phyloP scores from a whole-genome alignment of 2,113 vertebrate species.

The Carettochelys insculpta region DNA sequence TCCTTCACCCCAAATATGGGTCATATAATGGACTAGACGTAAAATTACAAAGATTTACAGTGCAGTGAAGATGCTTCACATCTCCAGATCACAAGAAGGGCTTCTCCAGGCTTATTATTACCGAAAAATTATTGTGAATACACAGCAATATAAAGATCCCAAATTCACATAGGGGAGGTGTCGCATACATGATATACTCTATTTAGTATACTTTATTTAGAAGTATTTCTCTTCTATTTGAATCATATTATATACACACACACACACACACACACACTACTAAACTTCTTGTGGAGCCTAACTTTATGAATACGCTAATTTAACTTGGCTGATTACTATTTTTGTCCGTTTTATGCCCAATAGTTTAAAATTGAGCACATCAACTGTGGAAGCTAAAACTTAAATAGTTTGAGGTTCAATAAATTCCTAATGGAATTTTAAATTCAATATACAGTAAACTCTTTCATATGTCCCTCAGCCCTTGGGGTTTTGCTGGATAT shows the following conservation, averaged over 20 bases:
- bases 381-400: constrained; percentile 64
- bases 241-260: constrained; percentile 48
- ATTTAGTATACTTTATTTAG: constrained; percentile 37
- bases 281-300: constrained; percentile 52
- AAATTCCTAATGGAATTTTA: constrained; percentile 68
- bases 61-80: neutral
- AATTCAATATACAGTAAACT: constrained; percentile 68
- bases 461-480: no score
- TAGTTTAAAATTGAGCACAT: constrained; percentile 67
- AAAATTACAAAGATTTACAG: neutral
- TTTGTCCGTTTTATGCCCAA: constrained; percentile 64
- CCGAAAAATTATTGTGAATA: neutral
- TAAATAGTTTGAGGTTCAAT: constrained; percentile 70
- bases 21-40: neutral
- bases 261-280: constrained; percentile 24
- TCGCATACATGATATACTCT: neutral
- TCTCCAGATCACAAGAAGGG: neutral
- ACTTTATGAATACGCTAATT: constrained; percentile 72
- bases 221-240: constrained; percentile 54
- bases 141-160: neutral
- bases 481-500: no score
- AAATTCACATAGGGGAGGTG: neutral
- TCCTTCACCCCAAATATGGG: neutral
- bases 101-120: neutral
- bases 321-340: constrained; percentile 58